Base-by-base conservation (phyloP, 2,888 invertebrate species). In the Ectemnius lituratus region DNA sequence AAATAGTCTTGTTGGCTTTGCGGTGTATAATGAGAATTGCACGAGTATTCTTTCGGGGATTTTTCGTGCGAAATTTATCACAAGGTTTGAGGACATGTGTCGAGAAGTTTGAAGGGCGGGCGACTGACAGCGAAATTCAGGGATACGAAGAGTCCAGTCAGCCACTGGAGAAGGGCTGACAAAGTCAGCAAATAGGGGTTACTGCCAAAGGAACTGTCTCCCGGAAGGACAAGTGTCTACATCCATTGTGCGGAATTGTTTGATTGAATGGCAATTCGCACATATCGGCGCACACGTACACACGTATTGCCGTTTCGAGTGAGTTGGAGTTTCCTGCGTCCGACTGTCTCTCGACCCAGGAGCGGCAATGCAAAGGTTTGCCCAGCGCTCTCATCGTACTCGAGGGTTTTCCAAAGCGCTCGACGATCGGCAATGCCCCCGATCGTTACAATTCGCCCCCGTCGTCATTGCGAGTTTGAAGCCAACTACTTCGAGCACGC, bases 211-310 rank as follows among this genome's bases (percentile, higher is more conserved):
- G 78, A 78, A 78, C 82, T 57, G 73, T 70, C 69, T 73, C 75
- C 78, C 79, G 69, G 73, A 60, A 37, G 80, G 66, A 81, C 81
- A 75, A 81, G 75, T 71, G 75, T 75, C 78, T 70, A 72, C 65
- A 75, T 72, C 75, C 70, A 82, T 79, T 79, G 79, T 82, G 72
- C 73, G 67, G 74, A 78, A 79, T 72, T 70, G 78, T 79, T 78
- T 75, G 78, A 75, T 78, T 59, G 78, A 70, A 75, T 78, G 75
- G 64, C 59, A 71, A 75, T 78, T 74, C 70, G 71, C 73, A 62
- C 78, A 71, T 73, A 74, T 78, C 67, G 37, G 37, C 66, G 67
- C 79, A 37, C 37, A 37, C 8, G 37, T 3, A 23, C 37, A 11
- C 37, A 37, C 37, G 37, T 37, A 37, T 37, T 37, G 37, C 37